These are phyloP conservation scores for Burhinus bistriatus DNA, from an alignment of 2,113 vertebrate species.

Conservation along the genomic window DNA sequence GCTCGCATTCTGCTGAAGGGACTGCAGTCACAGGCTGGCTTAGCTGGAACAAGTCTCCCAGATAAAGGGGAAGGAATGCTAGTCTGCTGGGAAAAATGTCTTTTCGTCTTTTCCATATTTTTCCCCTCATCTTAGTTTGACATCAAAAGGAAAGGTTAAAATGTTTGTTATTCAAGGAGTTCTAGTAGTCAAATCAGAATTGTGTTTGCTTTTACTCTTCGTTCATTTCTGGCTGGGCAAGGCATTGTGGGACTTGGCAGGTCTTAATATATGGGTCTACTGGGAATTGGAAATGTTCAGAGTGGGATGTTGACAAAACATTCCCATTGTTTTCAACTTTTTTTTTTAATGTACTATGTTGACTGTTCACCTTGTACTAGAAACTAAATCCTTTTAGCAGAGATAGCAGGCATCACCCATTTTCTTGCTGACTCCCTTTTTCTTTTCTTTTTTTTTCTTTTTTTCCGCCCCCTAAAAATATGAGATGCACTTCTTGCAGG, in stretches of 20 bases:
- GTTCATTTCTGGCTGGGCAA: neutral
- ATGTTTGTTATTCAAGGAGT: neutral
- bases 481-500: neutral
- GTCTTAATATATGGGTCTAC: neutral
- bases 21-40: neutral
- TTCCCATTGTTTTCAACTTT: slow-evolving; percentile 24
- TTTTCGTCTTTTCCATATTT: neutral
- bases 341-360: neutral
- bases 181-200: neutral
- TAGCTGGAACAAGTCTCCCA: neutral
- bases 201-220: neutral
- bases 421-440: neutral
- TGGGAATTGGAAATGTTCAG: slow-evolving; percentile 37
- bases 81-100: neutral
- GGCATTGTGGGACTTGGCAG: neutral
- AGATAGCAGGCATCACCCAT: neutral
- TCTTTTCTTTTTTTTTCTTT: too few relatives aligned
- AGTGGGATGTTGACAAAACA: slow-evolving; percentile 31
- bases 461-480: neutral
- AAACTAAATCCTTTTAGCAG: neutral
- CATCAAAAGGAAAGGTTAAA: slow-evolving; percentile 41
- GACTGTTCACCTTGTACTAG: slow-evolving; percentile 17
- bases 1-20: neutral
- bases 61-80: neutral
- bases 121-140: neutral